Evolutionary conservation across 2,888 invertebrate genomes (phyloP).

Genomic region (Adineta ricciae): DNA sequence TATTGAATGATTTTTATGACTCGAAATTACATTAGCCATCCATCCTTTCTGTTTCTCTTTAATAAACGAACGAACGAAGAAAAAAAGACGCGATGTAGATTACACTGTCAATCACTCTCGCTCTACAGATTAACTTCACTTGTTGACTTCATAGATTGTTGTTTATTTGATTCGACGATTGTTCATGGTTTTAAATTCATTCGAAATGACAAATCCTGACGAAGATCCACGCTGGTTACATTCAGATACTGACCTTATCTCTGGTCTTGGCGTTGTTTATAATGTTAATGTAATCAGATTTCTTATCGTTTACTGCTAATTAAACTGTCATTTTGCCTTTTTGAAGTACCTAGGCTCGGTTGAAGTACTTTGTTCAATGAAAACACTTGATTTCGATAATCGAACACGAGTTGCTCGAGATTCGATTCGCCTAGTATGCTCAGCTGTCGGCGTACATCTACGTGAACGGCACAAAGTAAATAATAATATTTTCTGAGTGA

Average conservation of each 20-base stretch:
- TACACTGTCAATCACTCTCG: not conserved
- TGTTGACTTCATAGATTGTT: not conserved
- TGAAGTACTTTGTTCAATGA: slow-evolving; percentile 30
- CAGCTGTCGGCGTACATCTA: not conserved
- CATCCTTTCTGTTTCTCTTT: not conserved
- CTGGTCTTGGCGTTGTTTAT: not conserved
- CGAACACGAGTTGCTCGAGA: slow-evolving; percentile 29
- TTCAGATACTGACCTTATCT: not conserved
- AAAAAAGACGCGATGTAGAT: not conserved
- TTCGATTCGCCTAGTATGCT: not conserved
- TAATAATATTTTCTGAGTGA: not conserved
- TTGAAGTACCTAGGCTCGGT: slow-evolving; percentile 28
- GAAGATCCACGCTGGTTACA: not conserved
- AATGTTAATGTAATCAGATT: not conserved
- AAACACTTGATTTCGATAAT: slow-evolving; percentile 29
- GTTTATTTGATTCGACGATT: not conserved
- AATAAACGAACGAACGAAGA: not conserved
- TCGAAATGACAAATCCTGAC: not conserved
- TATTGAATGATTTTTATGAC: not conserved
- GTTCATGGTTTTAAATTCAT: not conserved
- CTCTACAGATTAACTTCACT: not conserved
- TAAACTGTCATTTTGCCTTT: not conserved
- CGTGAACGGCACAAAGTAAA: not conserved
- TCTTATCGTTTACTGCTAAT: not conserved
- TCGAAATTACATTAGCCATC: not conserved